These are phyloP conservation scores for Pachypanchax playfairii DNA, from an alignment of 2,113 vertebrate genomes.

Conservation along the genomic window DNA sequence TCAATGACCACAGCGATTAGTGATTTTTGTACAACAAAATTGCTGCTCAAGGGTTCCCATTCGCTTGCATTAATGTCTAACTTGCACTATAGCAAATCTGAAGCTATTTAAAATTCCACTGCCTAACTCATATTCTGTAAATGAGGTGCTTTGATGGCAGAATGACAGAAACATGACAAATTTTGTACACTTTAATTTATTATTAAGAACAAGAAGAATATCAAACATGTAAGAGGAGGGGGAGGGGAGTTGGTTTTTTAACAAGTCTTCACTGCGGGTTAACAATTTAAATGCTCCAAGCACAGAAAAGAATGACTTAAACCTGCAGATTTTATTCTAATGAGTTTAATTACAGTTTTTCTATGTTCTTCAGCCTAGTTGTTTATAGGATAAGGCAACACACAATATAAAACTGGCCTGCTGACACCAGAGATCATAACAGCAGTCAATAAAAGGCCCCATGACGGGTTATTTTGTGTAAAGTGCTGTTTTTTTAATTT, in stretches of 20 bases:
- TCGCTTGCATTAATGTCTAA: conserved; percentile 74
- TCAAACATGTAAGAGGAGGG: conserved; percentile 78
- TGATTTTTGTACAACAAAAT: conserved; percentile 72
- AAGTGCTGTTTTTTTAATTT: conserved; percentile 66
- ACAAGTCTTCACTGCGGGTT: conserved; percentile 61
- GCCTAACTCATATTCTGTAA: conserved; percentile 16
- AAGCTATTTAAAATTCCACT: conserved; percentile 55
- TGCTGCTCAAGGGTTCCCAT: conserved; percentile 72
- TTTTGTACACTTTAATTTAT: conserved; percentile 78
- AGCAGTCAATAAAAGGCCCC: conserved; percentile 58
- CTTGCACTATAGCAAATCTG: conserved; percentile 65
- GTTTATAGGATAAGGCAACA: conserved; percentile 17
- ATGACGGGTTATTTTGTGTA: conserved; percentile 51
- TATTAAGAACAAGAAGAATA: conserved; percentile 84
- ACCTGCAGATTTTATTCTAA: conserved; percentile 54
- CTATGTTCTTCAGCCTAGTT: conserved; percentile 31
- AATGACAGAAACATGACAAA: conserved; percentile 34
- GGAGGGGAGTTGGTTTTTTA: conserved; percentile 66
- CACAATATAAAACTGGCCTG: conserved; percentile 56
- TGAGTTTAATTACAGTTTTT: conserved; percentile 56
- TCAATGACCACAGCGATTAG: conserved; percentile 77
- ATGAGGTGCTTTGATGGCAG: not conserved
- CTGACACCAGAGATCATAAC: conserved; percentile 60
- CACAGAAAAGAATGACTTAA: conserved; percentile 70
- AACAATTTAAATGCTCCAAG: conserved; percentile 64